Percentiles rank a stretch among this genome's conserved stretches.
phyloP scores from a whole-genome alignment of 1,140 invertebrate species.

The Asbolus verrucosus region DNA sequence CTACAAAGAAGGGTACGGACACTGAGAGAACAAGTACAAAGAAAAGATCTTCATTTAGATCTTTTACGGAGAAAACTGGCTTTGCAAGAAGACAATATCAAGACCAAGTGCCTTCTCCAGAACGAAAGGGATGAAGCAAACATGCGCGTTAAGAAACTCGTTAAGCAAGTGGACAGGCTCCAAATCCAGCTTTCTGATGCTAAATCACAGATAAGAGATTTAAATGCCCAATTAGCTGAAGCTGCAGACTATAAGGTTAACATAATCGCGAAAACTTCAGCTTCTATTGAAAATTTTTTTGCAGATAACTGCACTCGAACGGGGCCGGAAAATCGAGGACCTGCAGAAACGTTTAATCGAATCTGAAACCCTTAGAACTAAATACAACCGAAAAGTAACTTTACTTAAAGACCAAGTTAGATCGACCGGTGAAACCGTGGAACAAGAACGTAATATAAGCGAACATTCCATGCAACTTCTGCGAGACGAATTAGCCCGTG shows the following conservation, averaged over 20 bases:
- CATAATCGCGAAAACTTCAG: neutral
- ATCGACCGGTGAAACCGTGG: slow-evolving; percentile 72
- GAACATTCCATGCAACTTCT: slow-evolving; percentile 76
- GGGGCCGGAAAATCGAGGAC: slow-evolving; percentile 85
- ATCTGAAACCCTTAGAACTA: slow-evolving; percentile 76
- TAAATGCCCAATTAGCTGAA: slow-evolving; percentile 83
- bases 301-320: slow-evolving; percentile 83
- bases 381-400: slow-evolving; percentile 78
- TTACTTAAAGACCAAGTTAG: slow-evolving; percentile 78
- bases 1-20: slow-evolving; percentile 83
- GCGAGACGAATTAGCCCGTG: slow-evolving; percentile 77
- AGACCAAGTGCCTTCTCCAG: slow-evolving; percentile 72
- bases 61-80: slow-evolving; percentile 86
- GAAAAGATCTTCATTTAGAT: slow-evolving; percentile 91
- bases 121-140: slow-evolving; percentile 83
- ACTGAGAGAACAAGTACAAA: slow-evolving; percentile 88
- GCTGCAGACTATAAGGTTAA: slow-evolving; percentile 85
- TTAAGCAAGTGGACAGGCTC: slow-evolving; percentile 81
- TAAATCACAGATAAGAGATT: slow-evolving; percentile 77
- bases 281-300: slow-evolving; percentile 41
- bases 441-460: slow-evolving; percentile 77
- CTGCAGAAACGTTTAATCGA: slow-evolving; percentile 81
- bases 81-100: slow-evolving; percentile 81
- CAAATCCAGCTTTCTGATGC: slow-evolving; percentile 79
- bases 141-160: slow-evolving; percentile 78